A percentile compares a stretch with the other conserved stretches of the same genome.
These are phyloP conservation scores for Turnix velox DNA, from an alignment of 2,113 vertebrate species.

Conservation along the genomic window DNA sequence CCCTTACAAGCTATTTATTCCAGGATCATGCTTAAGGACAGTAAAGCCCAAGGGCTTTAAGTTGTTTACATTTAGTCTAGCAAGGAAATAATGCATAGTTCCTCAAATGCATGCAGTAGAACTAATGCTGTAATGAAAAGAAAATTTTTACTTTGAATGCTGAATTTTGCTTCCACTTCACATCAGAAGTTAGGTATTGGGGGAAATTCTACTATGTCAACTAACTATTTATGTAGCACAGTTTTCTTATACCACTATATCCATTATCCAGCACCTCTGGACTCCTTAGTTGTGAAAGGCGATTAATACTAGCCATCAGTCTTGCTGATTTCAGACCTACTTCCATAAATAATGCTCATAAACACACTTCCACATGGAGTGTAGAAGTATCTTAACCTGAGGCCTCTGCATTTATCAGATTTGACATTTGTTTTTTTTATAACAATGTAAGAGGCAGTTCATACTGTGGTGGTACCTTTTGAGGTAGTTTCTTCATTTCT, in stretches of 20 bases:
- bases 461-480: neutral
- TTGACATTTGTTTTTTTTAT: neutral
- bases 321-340: neutral
- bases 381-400: neutral
- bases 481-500: neutral
- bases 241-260: neutral
- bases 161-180: neutral
- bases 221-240: neutral
- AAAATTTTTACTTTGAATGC: neutral
- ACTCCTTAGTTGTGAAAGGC: neutral
- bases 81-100: neutral
- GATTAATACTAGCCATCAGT: neutral
- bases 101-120: neutral
- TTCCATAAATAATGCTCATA: neutral
- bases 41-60: neutral
- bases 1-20: neutral
- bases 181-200: neutral
- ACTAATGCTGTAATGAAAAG: neutral
- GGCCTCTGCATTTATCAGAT: neutral
- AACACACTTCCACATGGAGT: neutral
- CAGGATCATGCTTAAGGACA: neutral
- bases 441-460: neutral
- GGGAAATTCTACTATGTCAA: neutral
- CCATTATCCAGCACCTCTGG: neutral
- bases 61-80: neutral